Evolutionary conservation across 2,797 vertebrate genomes (phyloP).

Genomic region (Coranthus polyacanthus): DNA sequence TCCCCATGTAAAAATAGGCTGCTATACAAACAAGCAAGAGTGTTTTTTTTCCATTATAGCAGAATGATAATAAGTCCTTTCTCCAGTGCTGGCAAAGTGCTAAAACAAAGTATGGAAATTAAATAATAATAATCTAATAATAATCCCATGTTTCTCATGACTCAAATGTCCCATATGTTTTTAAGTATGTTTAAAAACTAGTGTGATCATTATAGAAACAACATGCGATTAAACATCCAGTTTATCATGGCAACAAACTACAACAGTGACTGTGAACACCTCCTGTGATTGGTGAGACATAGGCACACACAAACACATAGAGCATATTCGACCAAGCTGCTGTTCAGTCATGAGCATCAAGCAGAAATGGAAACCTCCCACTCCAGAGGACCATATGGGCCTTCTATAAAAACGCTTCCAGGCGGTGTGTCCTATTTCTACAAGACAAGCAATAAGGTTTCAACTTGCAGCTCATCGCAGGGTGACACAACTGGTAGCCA

Average conservation of each 20-base stretch:
- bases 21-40: too few species aligned
- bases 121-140: too few species aligned
- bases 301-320: constrained; percentile 1
- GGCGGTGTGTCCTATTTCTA: constrained; percentile 2
- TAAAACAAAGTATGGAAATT: too few species aligned
- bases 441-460: constrained; percentile 27
- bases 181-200: constrained; percentile 25
- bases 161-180: constrained; percentile 30
- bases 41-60: too few species aligned
- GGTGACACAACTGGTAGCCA: constrained; percentile 27
- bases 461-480: constrained; percentile 14
- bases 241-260: constrained; percentile 29
- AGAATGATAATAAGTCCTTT: too few species aligned
- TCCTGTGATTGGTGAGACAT: constrained; percentile 34
- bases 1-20: too few species aligned
- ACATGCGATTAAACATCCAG: constrained; percentile 22
- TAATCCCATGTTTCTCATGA: constrained; percentile 17
- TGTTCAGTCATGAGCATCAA: constrained; percentile 13
- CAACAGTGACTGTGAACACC: constrained; percentile 16
- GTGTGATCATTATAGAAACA: constrained; percentile 36
- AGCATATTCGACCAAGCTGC: constrained; percentile 16
- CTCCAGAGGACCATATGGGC: constrained; percentile 1
- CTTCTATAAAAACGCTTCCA: not conserved
- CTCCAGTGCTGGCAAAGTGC: too few species aligned
- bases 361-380: constrained; percentile 21